Conservation (phyloP, 2,888 invertebrate genomes). For the Polyploca ridens region DNA sequence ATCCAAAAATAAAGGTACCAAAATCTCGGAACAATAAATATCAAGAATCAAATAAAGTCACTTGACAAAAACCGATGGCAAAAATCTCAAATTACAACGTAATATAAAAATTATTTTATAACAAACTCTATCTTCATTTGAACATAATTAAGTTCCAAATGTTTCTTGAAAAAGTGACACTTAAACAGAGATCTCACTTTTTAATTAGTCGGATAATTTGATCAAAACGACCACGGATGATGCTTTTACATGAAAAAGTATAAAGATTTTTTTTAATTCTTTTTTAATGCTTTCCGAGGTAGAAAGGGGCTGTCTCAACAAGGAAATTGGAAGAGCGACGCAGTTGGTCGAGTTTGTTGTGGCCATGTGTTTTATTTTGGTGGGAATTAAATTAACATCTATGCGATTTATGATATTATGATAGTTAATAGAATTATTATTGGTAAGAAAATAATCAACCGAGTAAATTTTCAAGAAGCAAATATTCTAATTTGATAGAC, state of each 20-base stretch:
- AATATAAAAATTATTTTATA: not conserved
- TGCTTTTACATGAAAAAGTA: constrained; percentile 17
- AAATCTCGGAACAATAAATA: too few species aligned
- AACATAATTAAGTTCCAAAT: constrained; percentile 18
- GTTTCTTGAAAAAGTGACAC: constrained; percentile 19
- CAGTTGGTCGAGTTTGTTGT: constrained; percentile 37
- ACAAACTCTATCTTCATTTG: not conserved
- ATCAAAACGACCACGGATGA: constrained; percentile 41
- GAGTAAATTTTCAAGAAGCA: too few species aligned
- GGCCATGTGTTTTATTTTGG: constrained; percentile 24
- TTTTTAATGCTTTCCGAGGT: constrained; percentile 49
- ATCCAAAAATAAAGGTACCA: too few species aligned
- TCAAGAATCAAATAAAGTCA: not conserved
- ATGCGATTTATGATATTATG: too few species aligned
- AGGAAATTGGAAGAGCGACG: constrained; percentile 58
- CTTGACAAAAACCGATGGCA: not conserved
- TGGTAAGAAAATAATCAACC: too few species aligned
- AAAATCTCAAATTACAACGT: not conserved
- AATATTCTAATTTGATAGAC: too few species aligned
- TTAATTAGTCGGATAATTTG: constrained; percentile 52
- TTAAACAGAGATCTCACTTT: constrained; percentile 21
- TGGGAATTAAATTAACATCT: not conserved
- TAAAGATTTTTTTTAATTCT: constrained; percentile 24
- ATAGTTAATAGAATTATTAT: too few species aligned
- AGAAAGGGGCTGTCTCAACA: constrained; percentile 47